Percentiles rank a stretch among this genome's conserved stretches.
phyloP scores from a whole-genome alignment of 2,888 invertebrate species.

The Pseudococcus longispinus region DNA sequence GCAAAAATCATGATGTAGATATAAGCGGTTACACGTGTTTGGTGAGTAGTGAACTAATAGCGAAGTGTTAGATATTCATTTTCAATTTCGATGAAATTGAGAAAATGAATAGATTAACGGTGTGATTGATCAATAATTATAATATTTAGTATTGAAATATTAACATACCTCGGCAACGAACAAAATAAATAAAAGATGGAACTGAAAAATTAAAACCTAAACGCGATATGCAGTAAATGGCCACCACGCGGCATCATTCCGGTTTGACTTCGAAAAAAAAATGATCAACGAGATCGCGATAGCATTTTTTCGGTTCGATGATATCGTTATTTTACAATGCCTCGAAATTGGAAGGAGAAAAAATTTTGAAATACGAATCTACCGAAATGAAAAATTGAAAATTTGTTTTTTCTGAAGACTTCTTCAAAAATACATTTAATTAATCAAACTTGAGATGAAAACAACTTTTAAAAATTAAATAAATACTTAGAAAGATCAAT shows the following conservation, averaged over 20 bases:
- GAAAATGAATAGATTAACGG: neutral
- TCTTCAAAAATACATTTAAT: no score
- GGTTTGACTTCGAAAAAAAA: neutral
- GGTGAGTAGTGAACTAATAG: neutral
- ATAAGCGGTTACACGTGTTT: conserved; percentile 27
- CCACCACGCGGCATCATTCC: conserved; percentile 36
- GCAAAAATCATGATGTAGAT: no score
- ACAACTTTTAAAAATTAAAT: no score
- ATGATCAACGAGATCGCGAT: neutral
- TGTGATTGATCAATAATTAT: neutral
- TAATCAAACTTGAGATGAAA: neutral
- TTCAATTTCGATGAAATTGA: neutral
- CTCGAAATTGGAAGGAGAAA: neutral
- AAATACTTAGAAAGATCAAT: no score
- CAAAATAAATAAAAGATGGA: conserved; percentile 12
- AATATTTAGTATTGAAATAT: neutral
- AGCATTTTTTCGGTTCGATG: neutral
- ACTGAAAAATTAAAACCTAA: neutral
- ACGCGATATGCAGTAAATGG: neutral
- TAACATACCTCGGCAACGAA: conserved; percentile 27
- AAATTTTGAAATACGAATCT: neutral
- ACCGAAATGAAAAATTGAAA: no score
- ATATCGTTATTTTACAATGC: neutral
- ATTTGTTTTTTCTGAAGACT: neutral
- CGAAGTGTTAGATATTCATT: neutral